These are phyloP conservation scores for Carterocephalus palaemon DNA, from an alignment of 2,888 invertebrate species.

Conservation along the genomic window DNA sequence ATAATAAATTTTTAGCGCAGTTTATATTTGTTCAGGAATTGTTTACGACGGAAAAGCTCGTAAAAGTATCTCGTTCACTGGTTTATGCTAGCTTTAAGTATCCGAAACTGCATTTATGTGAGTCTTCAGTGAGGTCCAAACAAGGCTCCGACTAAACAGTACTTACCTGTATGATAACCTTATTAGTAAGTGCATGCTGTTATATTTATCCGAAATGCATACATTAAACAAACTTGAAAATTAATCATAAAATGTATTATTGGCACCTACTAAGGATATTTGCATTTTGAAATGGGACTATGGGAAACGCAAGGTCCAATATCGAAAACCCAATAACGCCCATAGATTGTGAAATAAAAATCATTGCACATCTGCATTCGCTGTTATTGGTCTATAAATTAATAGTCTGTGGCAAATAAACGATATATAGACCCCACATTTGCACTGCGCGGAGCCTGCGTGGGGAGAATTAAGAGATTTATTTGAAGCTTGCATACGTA, in stretches of 20 bases:
- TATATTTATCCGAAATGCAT: no score
- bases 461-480: slow-evolving; percentile 23
- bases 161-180: no score
- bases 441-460: slow-evolving; percentile 31
- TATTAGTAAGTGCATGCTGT: no score
- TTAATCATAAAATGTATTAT: no score
- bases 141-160: no score
- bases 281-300: no score
- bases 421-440: slow-evolving; percentile 37
- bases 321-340: slow-evolving; percentile 24
- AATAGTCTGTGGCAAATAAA: slow-evolving; percentile 48
- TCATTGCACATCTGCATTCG: slow-evolving; percentile 36
- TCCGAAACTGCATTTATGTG: no score
- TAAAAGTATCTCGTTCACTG: slow-evolving; percentile 10
- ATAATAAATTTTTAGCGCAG: slow-evolving; percentile 12
- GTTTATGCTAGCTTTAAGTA: no score
- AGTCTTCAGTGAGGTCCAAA: neutral
- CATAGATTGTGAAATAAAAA: slow-evolving; percentile 38
- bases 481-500: slow-evolving; percentile 15
- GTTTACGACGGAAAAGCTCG: slow-evolving; percentile 18
- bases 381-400: slow-evolving; percentile 52
- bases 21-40: slow-evolving; percentile 14
- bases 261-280: no score
- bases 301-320: slow-evolving; percentile 11
- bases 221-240: no score